Evolutionary conservation across 2,797 vertebrate species (phyloP).

Genomic region (Eulemur albifrons): DNA sequence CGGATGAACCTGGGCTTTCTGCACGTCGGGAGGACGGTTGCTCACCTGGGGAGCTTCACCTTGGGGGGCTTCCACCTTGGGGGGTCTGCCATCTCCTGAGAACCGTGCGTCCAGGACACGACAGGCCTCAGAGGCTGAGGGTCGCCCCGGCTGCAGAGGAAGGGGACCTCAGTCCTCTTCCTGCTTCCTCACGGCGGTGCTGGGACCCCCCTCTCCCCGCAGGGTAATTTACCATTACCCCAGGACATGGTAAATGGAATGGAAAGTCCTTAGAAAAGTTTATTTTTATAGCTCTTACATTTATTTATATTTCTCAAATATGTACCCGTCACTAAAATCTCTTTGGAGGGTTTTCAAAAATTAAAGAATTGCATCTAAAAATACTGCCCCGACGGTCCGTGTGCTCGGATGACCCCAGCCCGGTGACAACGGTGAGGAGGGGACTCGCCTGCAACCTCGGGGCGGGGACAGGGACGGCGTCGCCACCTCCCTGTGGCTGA

Average conservation of each 20-base stretch:
- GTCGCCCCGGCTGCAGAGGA: no score
- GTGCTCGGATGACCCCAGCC: background rate
- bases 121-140: no score
- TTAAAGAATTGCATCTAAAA: slow-evolving; percentile 62
- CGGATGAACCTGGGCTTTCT: rapidly evolving
- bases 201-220: no score
- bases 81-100: background rate
- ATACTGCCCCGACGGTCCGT: slow-evolving; percentile 20
- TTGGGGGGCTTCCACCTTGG: rapidly evolving
- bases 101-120: rapidly evolving
- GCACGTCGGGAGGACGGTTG: rapidly evolving
- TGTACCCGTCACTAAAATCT: background rate
- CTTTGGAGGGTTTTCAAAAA: slow-evolving; percentile 68
- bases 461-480: no score
- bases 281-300: slow-evolving; percentile 39
- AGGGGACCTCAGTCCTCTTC: background rate
- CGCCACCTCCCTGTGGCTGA: no score
- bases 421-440: rapidly evolving
- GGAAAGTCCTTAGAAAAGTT: background rate
- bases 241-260: rapidly evolving
- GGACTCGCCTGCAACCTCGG: rapidly evolving
- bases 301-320: slow-evolving; percentile 37
- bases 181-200: rapidly evolving
- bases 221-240: no score
- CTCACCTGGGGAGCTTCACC: background rate